Percentiles rank a stretch among this genome's conserved stretches.
phyloP scores from a whole-genome alignment of 2,888 invertebrate genomes.

The Cosmia trapezina region DNA sequence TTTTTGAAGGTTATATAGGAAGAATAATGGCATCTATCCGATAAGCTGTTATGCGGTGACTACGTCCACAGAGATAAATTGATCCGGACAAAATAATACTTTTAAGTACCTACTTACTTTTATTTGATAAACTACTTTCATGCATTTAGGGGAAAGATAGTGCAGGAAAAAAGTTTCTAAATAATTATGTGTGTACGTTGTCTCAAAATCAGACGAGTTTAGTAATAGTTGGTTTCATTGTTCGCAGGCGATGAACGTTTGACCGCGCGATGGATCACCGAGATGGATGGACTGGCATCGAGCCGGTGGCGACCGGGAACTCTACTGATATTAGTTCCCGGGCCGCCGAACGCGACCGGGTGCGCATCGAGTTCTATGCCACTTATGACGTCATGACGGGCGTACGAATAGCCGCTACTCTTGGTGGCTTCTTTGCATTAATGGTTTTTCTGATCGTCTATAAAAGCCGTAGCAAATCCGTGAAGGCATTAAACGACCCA shows the following conservation, averaged over 20 bases:
- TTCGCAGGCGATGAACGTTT: conserved; percentile 88
- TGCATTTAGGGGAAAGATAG: conserved; percentile 19
- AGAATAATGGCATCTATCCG: neutral
- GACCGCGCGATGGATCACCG: conserved; percentile 86
- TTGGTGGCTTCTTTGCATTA: conserved; percentile 97
- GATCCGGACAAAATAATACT: neutral
- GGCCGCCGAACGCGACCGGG: conserved; percentile 92
- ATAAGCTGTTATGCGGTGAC: conserved; percentile 11
- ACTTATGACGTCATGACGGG: conserved; percentile 98
- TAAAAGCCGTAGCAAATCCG: conserved; percentile 95
- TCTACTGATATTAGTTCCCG: conserved; percentile 81
- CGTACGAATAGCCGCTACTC: conserved; percentile 96
- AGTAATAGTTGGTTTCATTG: conserved; percentile 64
- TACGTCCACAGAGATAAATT: conserved; percentile 26
- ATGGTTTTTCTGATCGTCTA: conserved; percentile 97
- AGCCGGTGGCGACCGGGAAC: conserved; percentile 80
- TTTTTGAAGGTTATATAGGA: neutral
- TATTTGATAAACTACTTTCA: conserved; percentile 12
- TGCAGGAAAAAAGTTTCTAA: conserved; percentile 29
- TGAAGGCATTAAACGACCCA: conserved; percentile 94
- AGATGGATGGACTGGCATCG: conserved; percentile 85
- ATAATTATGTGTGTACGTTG: conserved; percentile 8
- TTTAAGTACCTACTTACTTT: conserved; percentile 11
- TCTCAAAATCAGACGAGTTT: conserved; percentile 22
- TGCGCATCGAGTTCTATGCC: conserved; percentile 95